phyloP scores from a whole-genome alignment of 1,140 invertebrate species.

The Aporrectodea caliginosa region DNA sequence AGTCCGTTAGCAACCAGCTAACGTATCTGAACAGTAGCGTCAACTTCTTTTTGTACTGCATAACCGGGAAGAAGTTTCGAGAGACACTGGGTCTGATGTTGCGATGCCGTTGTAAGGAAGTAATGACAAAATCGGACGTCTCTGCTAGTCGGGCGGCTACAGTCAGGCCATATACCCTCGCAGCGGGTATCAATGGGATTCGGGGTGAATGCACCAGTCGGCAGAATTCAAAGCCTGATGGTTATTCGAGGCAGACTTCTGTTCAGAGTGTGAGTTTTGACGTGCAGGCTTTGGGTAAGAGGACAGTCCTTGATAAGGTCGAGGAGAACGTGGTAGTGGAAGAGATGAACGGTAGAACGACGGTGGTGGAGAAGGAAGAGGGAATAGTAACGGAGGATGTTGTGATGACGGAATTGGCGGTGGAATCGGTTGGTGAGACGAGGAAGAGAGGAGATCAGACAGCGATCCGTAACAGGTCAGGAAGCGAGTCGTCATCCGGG shows the following conservation, averaged over 20 bases:
- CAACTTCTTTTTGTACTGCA: slow-evolving; percentile 39
- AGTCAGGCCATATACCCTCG: too few relatives aligned
- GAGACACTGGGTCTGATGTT: slow-evolving; percentile 30
- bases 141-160: too few relatives aligned
- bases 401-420: neutral
- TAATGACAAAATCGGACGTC: too few relatives aligned
- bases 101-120: neutral
- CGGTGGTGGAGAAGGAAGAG: neutral
- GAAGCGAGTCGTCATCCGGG: neutral
- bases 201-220: too few relatives aligned
- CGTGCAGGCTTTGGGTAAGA: too few relatives aligned
- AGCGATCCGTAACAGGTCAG: neutral
- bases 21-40: slow-evolving; percentile 36
- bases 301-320: too few relatives aligned
- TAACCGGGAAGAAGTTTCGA: slow-evolving; percentile 36
- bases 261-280: too few relatives aligned
- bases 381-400: neutral
- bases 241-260: too few relatives aligned
- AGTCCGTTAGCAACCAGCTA: slow-evolving; percentile 31
- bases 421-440: neutral
- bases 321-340: too few relatives aligned
- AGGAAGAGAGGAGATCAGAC: neutral
- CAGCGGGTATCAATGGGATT: too few relatives aligned
- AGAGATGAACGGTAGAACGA: neutral
- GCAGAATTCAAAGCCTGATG: too few relatives aligned